phyloP scores from a whole-genome alignment of 1,140 invertebrate species.

The Formica exsecta region DNA sequence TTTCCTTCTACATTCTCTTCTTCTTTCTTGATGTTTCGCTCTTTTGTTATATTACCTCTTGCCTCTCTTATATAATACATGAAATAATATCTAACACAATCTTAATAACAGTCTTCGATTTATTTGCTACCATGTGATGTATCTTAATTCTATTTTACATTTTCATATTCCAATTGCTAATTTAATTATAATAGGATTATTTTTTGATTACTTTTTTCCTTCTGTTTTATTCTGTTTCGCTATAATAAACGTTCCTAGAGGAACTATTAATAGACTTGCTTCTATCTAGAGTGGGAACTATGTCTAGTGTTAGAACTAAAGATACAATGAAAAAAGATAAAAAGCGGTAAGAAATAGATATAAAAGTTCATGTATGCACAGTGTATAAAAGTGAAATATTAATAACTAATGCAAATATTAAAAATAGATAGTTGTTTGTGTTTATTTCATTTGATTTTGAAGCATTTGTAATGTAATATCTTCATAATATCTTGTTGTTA shows the following conservation, averaged over 20 bases:
- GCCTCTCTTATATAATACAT: background rate
- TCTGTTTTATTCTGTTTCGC: background rate
- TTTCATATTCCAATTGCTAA: background rate
- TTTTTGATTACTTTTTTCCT: background rate
- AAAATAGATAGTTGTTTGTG: background rate
- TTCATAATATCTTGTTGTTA: background rate
- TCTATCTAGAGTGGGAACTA: slow-evolving; percentile 17
- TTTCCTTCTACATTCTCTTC: background rate
- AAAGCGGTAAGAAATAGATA: background rate
- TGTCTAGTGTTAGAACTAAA: background rate
- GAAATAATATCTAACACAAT: slow-evolving; percentile 15
- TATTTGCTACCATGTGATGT: background rate
- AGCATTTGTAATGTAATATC: background rate
- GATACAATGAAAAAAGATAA: background rate
- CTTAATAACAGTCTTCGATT: background rate
- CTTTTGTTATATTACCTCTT: slow-evolving; percentile 3
- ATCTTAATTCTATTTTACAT: background rate
- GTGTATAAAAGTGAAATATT: slow-evolving; percentile 4
- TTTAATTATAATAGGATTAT: background rate
- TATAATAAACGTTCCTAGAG: background rate
- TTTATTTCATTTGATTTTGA: background rate
- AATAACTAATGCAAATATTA: background rate
- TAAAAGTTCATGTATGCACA: background rate
- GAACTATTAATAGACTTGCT: slow-evolving; percentile 19
- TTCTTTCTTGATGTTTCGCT: slow-evolving; percentile 42